Conservation (phyloP, 2,888 invertebrate species). For the Tethea ocularis region DNA sequence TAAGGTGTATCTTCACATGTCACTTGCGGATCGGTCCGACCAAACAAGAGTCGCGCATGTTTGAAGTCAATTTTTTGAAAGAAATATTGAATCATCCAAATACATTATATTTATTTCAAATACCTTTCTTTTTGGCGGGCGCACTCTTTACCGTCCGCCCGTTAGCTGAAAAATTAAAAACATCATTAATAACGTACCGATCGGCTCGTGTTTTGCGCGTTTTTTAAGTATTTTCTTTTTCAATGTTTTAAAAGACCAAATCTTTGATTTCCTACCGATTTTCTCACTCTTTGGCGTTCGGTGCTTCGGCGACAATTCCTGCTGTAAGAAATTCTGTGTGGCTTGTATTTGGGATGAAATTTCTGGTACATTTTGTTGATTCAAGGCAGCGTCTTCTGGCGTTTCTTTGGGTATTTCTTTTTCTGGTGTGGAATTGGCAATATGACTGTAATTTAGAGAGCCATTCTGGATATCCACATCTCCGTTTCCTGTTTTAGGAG, state of each 20-base stretch:
- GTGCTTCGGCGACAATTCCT: slow-evolving; percentile 35
- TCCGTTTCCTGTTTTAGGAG: slow-evolving; percentile 1
- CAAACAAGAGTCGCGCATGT: slow-evolving; percentile 12
- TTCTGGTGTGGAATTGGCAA: slow-evolving; percentile 41
- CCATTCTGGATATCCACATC: slow-evolving; percentile 3
- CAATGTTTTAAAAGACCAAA: slow-evolving; percentile 40
- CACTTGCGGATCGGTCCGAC: neutral
- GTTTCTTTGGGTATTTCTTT: slow-evolving; percentile 15
- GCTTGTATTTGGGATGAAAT: slow-evolving; percentile 34
- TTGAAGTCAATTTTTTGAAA: neutral
- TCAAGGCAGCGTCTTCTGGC: neutral
- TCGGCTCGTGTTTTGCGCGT: slow-evolving; percentile 14
- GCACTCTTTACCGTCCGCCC: slow-evolving; percentile 56
- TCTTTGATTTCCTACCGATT: slow-evolving; percentile 62
- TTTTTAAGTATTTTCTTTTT: slow-evolving; percentile 36
- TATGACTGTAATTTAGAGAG: neutral
- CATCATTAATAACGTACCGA: slow-evolving; percentile 28
- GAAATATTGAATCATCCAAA: no score
- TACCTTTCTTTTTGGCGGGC: slow-evolving; percentile 66
- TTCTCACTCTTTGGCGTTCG: slow-evolving; percentile 52
- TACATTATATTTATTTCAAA: slow-evolving; percentile 15
- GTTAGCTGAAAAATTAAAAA: slow-evolving; percentile 59
- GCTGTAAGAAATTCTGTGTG: slow-evolving; percentile 43
- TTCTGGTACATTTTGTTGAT: slow-evolving; percentile 16
- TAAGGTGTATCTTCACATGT: neutral